phyloP scores from a whole-genome alignment of 2,113 vertebrate species.

The Oriolus oriolus region DNA sequence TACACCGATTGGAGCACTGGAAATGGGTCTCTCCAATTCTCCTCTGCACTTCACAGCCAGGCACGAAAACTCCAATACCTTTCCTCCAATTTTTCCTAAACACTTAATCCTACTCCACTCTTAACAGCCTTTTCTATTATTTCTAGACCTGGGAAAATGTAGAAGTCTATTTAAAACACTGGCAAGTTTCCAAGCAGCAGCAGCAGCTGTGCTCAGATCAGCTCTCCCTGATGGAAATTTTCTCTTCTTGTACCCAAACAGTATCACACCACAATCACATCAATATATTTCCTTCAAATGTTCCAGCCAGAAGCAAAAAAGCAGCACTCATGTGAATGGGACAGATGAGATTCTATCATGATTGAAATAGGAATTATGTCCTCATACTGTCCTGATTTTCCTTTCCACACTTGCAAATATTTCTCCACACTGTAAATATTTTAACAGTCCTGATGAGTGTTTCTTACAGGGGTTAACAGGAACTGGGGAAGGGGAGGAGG shows the following conservation, averaged over 20 bases:
- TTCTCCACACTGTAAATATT: not conserved
- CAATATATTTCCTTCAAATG: not conserved
- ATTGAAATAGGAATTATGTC: not conserved
- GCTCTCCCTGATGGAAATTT: not conserved
- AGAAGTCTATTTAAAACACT: not conserved
- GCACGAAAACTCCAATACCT: not conserved
- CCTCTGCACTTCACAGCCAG: not conserved
- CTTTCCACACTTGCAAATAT: not conserved
- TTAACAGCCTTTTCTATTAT: not conserved
- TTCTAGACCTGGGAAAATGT: conserved; percentile 24
- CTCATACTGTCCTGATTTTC: not conserved
- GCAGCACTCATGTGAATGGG: not conserved
- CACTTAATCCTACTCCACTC: not conserved
- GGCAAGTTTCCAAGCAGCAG: not conserved
- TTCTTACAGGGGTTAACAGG: not conserved
- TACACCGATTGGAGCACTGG: not conserved
- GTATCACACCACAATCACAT: not conserved
- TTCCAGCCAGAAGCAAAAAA: not conserved
- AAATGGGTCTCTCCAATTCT: not conserved
- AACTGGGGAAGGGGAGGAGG: not conserved
- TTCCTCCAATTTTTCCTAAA: not conserved
- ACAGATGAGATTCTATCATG: not conserved
- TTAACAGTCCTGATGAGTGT: not conserved
- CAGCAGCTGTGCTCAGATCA: not conserved
- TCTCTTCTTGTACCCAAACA: not conserved